Evolutionary conservation across 1,140 invertebrate genomes (phyloP).

Genomic region (Cephus cinctus): DNA sequence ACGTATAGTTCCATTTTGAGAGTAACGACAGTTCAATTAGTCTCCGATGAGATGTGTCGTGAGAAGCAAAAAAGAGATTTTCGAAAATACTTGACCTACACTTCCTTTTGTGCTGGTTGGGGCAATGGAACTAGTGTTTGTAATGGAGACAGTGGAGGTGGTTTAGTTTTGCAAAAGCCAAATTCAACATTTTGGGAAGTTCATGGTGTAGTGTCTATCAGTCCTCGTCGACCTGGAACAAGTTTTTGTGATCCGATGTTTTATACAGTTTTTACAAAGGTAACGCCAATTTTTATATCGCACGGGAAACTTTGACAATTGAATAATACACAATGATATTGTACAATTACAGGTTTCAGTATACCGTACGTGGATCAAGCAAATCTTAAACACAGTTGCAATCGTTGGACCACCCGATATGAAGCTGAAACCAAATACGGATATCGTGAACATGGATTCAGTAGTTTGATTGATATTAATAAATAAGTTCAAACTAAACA

Average conservation of each 20-base stretch:
- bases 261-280: conserved; percentile 54
- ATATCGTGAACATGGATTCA: no score
- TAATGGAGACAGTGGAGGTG: conserved; percentile 55
- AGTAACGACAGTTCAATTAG: conserved; percentile 34
- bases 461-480: no score
- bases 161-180: conserved; percentile 34
- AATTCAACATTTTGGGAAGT: conserved; percentile 40
- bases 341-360: conserved; percentile 24
- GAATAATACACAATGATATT: not conserved
- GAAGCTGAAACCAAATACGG: conserved; percentile 21
- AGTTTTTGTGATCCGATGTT: conserved; percentile 46
- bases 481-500: no score
- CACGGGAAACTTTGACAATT: not conserved
- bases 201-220: conserved; percentile 53
- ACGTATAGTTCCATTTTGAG: conserved; percentile 38
- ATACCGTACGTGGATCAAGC: conserved; percentile 30
- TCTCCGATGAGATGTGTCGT: conserved; percentile 40
- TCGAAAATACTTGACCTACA: conserved; percentile 51
- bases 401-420: conserved; percentile 18
- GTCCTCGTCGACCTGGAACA: conserved; percentile 41
- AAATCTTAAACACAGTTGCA: conserved; percentile 21
- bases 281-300: no score
- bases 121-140: conserved; percentile 51
- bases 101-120: conserved; percentile 53
- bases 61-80: conserved; percentile 43